Evolutionary conservation across 92 coral and sea anemone species (phyloP), one percentile per base, ranked within the genome.

Genomic region (Paramuricea clavata): DNA sequence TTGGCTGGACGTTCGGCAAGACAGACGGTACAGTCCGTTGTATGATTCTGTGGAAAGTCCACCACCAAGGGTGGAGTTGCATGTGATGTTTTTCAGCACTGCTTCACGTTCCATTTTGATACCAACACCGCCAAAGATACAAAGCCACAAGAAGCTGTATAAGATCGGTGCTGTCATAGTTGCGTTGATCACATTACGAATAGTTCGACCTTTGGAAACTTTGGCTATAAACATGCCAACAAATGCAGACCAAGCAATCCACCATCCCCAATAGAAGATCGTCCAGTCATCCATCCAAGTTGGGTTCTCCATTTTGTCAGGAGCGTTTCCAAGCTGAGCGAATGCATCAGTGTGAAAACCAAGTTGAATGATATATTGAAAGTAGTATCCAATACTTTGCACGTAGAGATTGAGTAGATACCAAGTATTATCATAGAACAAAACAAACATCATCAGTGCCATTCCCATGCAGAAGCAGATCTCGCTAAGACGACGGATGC

Each of bases 301-400:
- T 11, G 92, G 76, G 6, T 76, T 49, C 12, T 94, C 86, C 69
- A 90, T 94, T 9, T 71, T 50, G 72, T 94, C 98, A 10, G 97
- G 95, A 36, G 97, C 95, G 33, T 92, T 86, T 8, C 88, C 95
- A 36, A 78, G 78, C 49, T 89, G 92, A 19, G 94, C 94, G 82
- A 74, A 95, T 57, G 98, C 98, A 54, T 95, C 98, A 13, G 98
- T 95, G 86, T 95, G 98, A 78, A 95, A 95, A 68, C 98, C 98
- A 12, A 93, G 87, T 78, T 95, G 98, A 42, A 95, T 47, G 33
- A 95, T 44, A 93, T 95, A 89, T 90, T 95, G 98, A 2, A 95
- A 60, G 83, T 95, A 95, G 76, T 95, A 95, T 25, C 98, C 98
- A 26, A 81, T 34, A 73, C 94, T 86, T 73, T 94, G 98, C 12